These are phyloP conservation scores for Xenentodon cancila DNA, from an alignment of 2,797 vertebrate genomes.

Conservation along the genomic window DNA sequence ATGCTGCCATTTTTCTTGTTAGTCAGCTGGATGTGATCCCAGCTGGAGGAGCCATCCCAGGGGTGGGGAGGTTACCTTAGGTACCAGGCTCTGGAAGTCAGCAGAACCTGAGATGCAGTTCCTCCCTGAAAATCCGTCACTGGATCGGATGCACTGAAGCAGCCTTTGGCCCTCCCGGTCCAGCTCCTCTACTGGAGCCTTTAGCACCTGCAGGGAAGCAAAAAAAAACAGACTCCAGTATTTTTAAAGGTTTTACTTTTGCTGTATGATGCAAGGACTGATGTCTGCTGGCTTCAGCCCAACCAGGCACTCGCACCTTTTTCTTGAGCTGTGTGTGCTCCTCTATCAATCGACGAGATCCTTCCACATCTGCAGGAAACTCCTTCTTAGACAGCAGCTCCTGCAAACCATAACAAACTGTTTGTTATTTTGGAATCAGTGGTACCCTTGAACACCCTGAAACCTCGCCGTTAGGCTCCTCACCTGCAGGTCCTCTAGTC, in stretches of 20 bases:
- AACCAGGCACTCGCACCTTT: constrained; percentile 74
- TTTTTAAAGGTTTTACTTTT: background rate
- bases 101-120: constrained; percentile 97
- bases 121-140: constrained; percentile 95
- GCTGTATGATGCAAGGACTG: background rate
- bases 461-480: background rate
- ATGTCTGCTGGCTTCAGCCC: background rate
- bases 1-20: no score
- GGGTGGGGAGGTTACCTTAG: constrained; percentile 78
- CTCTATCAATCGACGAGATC: constrained; percentile 93
- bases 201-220: constrained; percentile 73
- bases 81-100: constrained; percentile 98
- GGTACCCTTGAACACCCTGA: background rate
- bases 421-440: background rate
- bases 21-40: background rate
- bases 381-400: constrained; percentile 96
- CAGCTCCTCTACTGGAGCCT: constrained; percentile 91
- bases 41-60: background rate
- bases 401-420: constrained; percentile 55
- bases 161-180: constrained; percentile 95
- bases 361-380: constrained; percentile 96
- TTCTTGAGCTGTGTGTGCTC: constrained; percentile 98
- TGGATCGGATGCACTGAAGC: constrained; percentile 94
- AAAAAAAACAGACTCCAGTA: background rate
- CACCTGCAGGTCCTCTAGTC: constrained; percentile 93